Base-by-base conservation (phyloP, 64 coral and sea anemone species). In the Montipora capricornis region DNA sequence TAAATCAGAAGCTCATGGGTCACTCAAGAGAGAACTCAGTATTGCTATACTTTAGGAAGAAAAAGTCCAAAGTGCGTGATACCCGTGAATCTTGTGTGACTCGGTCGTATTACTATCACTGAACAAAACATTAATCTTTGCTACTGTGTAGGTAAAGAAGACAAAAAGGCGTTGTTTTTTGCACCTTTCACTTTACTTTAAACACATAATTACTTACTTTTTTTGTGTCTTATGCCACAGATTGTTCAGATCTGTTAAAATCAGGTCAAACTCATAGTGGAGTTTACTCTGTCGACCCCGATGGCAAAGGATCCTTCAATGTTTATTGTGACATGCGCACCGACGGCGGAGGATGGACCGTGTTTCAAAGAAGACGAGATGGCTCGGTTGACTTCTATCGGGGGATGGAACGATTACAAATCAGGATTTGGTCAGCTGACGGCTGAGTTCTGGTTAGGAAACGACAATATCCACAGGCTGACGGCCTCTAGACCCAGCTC, bases 191-290 rank as follows among this genome's bases (percentile, higher is more conserved):
- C 22, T 0, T 24, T 0, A 24, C 22, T 8, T 53, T 53, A 53
- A 4, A 53, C 51, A 53, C 4, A 53, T 6, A 0, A 24, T 24
- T 24, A 0, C 22, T 24, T 53, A 6, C 29, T 1, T 29, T 29
- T 29, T 29, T 53, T 5, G 1, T 9, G 8, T 64, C 2, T 15
- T 11, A 11, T 0, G 10, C 53, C 1, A 57, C 14, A 90, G 88
- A 90, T 58, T 90, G 88, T 47, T 60, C 50, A 44, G 75, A 76
- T 14, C 2, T 66, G 15, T 90, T 78, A 53, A 90, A 90, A 79
- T 22, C 73, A 78, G 88, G 88, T 64, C 60, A 64, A 64, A 64
- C 60, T 19, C 60, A 64, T 0, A 64, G 60, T 15, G 60, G 60
- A 64, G 22, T 90, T 13, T 90, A 80, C 13, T 45, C 74, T 80